Base-by-base conservation (phyloP, 2,113 vertebrate species). In the Coturnix japonica region DNA sequence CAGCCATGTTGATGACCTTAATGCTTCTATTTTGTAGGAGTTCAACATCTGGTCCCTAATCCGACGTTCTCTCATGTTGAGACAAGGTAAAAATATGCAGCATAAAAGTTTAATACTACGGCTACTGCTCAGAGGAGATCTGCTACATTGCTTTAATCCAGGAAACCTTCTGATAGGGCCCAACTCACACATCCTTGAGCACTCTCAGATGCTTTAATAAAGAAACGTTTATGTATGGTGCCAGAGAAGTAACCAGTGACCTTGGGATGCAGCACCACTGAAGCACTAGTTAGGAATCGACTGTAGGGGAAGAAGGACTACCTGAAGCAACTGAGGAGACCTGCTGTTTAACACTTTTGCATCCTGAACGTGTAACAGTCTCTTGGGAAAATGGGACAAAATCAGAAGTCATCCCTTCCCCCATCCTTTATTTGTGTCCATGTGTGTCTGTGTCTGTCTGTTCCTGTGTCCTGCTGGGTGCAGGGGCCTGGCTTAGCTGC, bases 211-310 rank as follows among this genome's bases (percentile, higher is more conserved):
- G 12, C 12, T 88, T 91, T 66, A 41, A 46, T 30, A 16, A 47
- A 26, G 49, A 63, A 31, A 21, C 12, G 26, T 59, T 7, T 46
- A 28, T 60, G 15, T 66, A 35, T 11, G 19, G 15, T 15, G 33
- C 5, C 18, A 41, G 88, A 63, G 57, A 7, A 0, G 2, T 49
- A 77, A 22, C 47, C 0, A 6, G 28, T 0, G 7, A 31, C 51
- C 13, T 54, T 63, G 0, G 0, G 37, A 41, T 41, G 5, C 4
- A 6, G 7, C 31, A 43, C 3, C 10, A 20, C 2, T 3, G 66
- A 30, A 71, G 61, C 15, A 85, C 51, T 37, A 8, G 30, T 49
- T 37, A 46, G 23, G 8, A 67, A n/a, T n/a, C 28, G 31, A 18
- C 2, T 21, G 41, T 33, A 51, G 8, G 33, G 14, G 33, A 18